Evolutionary conservation across 92 coral and sea anemone genomes (phyloP).

Genomic region (Epizoanthus rinbou): DNA sequence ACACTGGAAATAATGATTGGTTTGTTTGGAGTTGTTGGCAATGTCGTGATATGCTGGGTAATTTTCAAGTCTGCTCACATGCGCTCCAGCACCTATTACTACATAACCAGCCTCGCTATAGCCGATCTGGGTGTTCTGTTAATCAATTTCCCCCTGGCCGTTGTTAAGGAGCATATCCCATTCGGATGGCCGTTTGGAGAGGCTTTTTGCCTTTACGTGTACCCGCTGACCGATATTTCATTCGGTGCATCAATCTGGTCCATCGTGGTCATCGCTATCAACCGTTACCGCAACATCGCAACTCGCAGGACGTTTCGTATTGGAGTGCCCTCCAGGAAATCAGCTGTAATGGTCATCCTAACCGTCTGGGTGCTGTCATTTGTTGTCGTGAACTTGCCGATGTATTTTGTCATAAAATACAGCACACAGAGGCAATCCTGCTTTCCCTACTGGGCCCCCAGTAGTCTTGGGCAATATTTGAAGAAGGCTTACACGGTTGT

Average conservation of each 20-base stretch:
- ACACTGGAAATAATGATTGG: constrained; percentile 61
- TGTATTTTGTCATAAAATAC: constrained; percentile 33
- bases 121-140: constrained; percentile 79
- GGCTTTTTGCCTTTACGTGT: constrained; percentile 61
- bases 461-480: constrained; percentile 6
- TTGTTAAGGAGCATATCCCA: constrained; percentile 44
- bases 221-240: constrained; percentile 74
- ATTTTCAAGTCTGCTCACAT: constrained; percentile 59
- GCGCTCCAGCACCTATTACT: constrained; percentile 68
- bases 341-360: constrained; percentile 48
- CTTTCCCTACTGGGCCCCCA: constrained; percentile 9
- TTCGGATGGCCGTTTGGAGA: constrained; percentile 62
- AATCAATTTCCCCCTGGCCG: constrained; percentile 63
- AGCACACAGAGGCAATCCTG: neutral
- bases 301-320: constrained; percentile 43
- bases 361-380: constrained; percentile 74
- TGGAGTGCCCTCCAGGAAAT: constrained; percentile 42
- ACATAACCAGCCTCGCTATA: constrained; percentile 70
- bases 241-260: constrained; percentile 93
- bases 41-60: constrained; percentile 70
- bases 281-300: constrained; percentile 71
- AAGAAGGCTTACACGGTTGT: neutral
- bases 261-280: constrained; percentile 75
- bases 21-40: constrained; percentile 74
- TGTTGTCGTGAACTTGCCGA: constrained; percentile 58